Conservation (phyloP, 1,140 invertebrate genomes). For the Batillaria attramentaria region DNA sequence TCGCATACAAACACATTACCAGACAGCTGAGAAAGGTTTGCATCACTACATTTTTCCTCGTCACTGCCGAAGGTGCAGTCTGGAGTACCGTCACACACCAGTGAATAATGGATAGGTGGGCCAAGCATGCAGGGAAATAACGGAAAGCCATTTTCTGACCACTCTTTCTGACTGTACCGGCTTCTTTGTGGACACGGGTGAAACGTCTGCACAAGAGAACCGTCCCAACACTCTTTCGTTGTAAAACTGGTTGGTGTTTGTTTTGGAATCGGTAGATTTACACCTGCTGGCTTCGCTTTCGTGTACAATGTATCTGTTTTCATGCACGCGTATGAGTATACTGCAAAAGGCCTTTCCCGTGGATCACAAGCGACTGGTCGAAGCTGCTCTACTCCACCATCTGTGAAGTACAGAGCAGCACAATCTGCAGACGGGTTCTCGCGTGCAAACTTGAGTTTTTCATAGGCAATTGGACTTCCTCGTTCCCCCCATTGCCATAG, state of each 20-base stretch:
- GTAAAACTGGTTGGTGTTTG: neutral
- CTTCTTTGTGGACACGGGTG: neutral
- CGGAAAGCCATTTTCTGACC: neutral
- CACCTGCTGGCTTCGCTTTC: neutral
- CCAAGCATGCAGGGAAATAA: neutral
- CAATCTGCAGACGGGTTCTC: neutral
- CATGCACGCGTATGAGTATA: neutral
- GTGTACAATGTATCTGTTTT: neutral
- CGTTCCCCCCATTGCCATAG: constrained; percentile 22
- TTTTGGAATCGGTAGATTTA: neutral
- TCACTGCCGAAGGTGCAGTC: constrained; percentile 32
- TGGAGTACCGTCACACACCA: constrained; percentile 34
- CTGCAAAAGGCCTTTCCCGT: neutral
- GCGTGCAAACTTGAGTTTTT: neutral
- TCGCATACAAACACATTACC: constrained; percentile 10
- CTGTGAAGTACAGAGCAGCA: too few species aligned
- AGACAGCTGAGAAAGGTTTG: neutral
- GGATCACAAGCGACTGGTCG: neutral
- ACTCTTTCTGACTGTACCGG: too few species aligned
- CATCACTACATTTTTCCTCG: constrained; percentile 17
- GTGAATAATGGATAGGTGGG: constrained; percentile 7
- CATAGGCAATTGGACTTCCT: constrained; percentile 11
- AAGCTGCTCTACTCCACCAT: too few species aligned
- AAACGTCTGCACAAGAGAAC: constrained; percentile 19
- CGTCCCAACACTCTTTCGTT: constrained; percentile 15